These are phyloP conservation scores for Hypothenemus hampei DNA, from an alignment of 1,140 invertebrate species.

Conservation along the genomic window DNA sequence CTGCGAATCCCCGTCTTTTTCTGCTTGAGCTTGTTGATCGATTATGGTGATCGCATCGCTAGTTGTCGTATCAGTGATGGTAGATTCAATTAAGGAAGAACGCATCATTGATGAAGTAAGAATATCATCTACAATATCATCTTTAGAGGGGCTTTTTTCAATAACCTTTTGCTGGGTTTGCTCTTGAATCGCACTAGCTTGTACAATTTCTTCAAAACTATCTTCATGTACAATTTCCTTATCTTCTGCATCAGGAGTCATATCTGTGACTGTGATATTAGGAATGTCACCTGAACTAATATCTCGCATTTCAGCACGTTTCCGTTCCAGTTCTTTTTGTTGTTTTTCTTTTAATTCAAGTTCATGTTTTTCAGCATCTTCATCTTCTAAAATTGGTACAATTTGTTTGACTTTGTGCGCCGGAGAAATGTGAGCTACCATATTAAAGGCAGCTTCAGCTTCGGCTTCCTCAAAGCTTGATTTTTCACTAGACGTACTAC, in stretches of 20 bases:
- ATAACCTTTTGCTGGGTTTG: slow-evolving; percentile 32
- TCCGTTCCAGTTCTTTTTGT: slow-evolving; percentile 47
- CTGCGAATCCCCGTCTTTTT: slow-evolving; percentile 66
- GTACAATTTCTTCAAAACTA: slow-evolving; percentile 51
- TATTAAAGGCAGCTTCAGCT: slow-evolving; percentile 49
- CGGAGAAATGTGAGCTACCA: slow-evolving; percentile 47
- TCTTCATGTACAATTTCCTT: slow-evolving; percentile 55
- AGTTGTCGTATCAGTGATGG: slow-evolving; percentile 49
- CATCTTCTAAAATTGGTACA: slow-evolving; percentile 52
- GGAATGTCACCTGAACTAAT: slow-evolving; percentile 55
- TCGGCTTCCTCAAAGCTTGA: slow-evolving; percentile 49
- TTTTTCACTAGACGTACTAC: slow-evolving; percentile 43
- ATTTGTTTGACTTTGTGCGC: slow-evolving; percentile 45
- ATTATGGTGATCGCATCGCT: slow-evolving; percentile 51
- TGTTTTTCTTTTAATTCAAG: slow-evolving; percentile 47
- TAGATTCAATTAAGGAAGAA: slow-evolving; percentile 14
- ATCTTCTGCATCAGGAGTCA: slow-evolving; percentile 56
- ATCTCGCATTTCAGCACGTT: slow-evolving; percentile 44
- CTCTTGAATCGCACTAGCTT: slow-evolving; percentile 49
- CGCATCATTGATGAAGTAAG: slow-evolving; percentile 21
- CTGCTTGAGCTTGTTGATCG: slow-evolving; percentile 49
- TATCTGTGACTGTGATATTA: slow-evolving; percentile 64
- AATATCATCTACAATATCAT: slow-evolving; percentile 14
- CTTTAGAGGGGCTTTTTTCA: neutral
- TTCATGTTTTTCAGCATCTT: slow-evolving; percentile 51